Conservation (phyloP, 2,113 vertebrate species). For the Tragulus kanchil region DNA sequence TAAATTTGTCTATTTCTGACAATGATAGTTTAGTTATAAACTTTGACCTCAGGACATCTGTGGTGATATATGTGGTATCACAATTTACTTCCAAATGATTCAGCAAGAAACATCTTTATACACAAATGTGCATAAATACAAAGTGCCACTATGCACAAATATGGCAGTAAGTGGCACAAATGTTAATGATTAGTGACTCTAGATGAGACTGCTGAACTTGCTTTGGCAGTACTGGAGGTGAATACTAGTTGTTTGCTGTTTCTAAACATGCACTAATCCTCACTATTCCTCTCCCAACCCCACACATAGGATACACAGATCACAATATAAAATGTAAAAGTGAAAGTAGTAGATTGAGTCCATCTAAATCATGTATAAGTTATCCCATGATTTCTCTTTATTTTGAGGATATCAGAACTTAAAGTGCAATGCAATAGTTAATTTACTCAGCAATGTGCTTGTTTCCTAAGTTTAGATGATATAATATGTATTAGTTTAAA, state of each 20-base stretch:
- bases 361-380: background rate
- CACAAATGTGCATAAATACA: background rate
- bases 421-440: background rate
- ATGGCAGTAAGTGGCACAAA: background rate
- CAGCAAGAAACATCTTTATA: background rate
- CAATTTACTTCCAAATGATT: slow-evolving; percentile 7
- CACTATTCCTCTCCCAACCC: background rate
- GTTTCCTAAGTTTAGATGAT: background rate
- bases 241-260: background rate
- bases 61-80: background rate
- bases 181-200: background rate
- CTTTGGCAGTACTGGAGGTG: background rate
- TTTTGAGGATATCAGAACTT: background rate
- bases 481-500: slow-evolving; percentile 21
- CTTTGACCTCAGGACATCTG: background rate
- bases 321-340: slow-evolving; percentile 8
- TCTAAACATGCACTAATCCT: background rate
- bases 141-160: background rate
- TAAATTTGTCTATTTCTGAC: background rate
- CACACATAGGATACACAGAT: background rate
- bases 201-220: background rate
- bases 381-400: background rate
- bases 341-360: background rate
- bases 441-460: background rate
- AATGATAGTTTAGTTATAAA: background rate